Base-by-base conservation (phyloP, 2,113 vertebrate genomes). In the Antennarius striatus region DNA sequence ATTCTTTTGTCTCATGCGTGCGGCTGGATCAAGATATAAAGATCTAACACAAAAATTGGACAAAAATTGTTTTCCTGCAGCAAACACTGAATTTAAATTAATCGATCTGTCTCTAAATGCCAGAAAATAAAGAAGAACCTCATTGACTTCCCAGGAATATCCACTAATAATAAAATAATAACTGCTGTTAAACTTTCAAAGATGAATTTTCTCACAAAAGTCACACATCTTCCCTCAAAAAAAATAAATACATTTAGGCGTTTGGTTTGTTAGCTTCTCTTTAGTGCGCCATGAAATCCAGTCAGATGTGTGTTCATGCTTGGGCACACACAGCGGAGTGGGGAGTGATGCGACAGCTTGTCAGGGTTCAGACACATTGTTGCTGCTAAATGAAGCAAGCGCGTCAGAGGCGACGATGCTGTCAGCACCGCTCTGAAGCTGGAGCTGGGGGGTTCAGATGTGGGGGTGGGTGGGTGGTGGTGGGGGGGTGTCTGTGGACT, bases 301-400 rank as follows among this genome's bases (percentile, higher is more conserved):
- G 71, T 85, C 68, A 75, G 55, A 73, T 75, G 80, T 64, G 68
- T 15, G 68, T 63, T 83, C 80, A 77, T 55, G 78, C 79, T 67
- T 11, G 73, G 49, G 11, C 71, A 79, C 77, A 80, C 75, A 64
- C 36, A 30, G 77, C 32, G 29, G 79, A 85, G 83, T 12, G 57
- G 73, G 65, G 63, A 55, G 70, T 64, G 42, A 61, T 50, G 77
- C 68, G 84, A 91, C 88, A 88, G 87, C 87, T 88, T 84, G 88
- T 83, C 66, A 71, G 62, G 86, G 75, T 77, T 86, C 79, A 88
- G 75, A 86, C 71, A 84, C 84, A 88, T 89, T 89, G 87, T 88
- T 86, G 79, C 72, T 79, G 86, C 80, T 90, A 89, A 90, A 89
- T 86, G 83, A 90, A 90, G 86, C 83, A 59, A 85, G 59, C 15